A percentile compares a stretch with the other conserved stretches of the same genome.
These are phyloP conservation scores for Coelopa pilipes DNA, from an alignment of 2,888 invertebrate genomes.

Conservation along the genomic window DNA sequence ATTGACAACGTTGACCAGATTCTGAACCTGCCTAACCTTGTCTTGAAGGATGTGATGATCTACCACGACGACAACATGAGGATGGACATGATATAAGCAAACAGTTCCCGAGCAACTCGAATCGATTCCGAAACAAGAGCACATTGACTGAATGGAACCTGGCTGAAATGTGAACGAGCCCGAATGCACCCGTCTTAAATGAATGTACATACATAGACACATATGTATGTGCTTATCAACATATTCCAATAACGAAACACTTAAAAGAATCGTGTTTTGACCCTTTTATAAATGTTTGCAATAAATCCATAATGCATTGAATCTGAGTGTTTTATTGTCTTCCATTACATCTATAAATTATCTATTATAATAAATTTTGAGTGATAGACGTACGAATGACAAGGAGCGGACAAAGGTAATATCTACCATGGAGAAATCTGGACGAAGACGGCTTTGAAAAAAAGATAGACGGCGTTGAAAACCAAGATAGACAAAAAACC, in stretches of 20 bases:
- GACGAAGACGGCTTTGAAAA: too few species aligned
- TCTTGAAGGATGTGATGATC: conserved; percentile 54
- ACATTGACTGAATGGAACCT: neutral
- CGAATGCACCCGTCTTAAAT: neutral
- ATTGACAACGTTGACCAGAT: conserved; percentile 49
- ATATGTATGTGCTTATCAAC: too few species aligned
- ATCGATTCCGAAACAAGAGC: neutral
- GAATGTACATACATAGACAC: neutral
- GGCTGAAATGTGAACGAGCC: neutral
- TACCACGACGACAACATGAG: conserved; percentile 51
- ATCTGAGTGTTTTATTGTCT: neutral
- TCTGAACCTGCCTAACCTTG: conserved; percentile 51
- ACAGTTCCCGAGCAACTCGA: too few species aligned
- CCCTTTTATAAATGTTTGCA: conserved; percentile 39
- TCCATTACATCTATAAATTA: too few species aligned
- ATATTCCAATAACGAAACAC: neutral
- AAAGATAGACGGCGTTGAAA: too few species aligned
- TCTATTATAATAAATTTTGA: too few species aligned
- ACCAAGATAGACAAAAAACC: too few species aligned
- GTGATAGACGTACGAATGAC: too few species aligned
- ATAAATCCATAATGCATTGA: conserved; percentile 41
- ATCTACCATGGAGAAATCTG: too few species aligned
- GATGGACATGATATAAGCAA: neutral
- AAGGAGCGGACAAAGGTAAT: too few species aligned
- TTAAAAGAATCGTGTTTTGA: conserved; percentile 17